A percentile compares a stretch with the other conserved stretches of the same genome.
phyloP scores from a whole-genome alignment of 1,140 invertebrate species.

The Pachyrhynchus sulphureomaculatus region DNA sequence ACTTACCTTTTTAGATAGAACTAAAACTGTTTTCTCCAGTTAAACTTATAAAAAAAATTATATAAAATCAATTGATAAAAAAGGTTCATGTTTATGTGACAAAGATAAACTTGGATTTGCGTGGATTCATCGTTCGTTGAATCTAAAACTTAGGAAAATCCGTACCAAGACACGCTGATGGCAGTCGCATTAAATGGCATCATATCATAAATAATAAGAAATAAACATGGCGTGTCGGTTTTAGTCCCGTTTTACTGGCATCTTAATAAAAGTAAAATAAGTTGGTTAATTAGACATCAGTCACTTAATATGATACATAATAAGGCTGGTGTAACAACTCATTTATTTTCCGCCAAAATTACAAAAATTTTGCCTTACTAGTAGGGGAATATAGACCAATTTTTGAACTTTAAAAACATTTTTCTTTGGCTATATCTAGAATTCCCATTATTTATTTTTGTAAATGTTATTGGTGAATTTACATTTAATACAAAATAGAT shows the following conservation, averaged over 20 bases:
- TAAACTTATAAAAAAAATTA: too few relatives aligned
- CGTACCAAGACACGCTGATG: slow-evolving; percentile 33
- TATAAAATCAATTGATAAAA: too few relatives aligned
- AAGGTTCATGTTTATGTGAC: slow-evolving; percentile 21
- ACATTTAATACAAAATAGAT: too few relatives aligned
- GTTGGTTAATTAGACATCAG: slow-evolving; percentile 19
- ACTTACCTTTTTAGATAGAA: too few relatives aligned
- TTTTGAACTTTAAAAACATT: too few relatives aligned
- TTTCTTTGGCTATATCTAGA: too few relatives aligned
- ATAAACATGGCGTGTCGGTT: slow-evolving; percentile 9
- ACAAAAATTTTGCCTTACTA: not conserved
- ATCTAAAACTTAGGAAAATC: slow-evolving; percentile 20
- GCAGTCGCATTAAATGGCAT: slow-evolving; percentile 17
- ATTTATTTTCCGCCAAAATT: not conserved
- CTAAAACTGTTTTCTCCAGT: too few relatives aligned
- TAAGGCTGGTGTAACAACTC: not conserved
- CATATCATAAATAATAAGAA: slow-evolving; percentile 28
- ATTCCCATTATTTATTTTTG: too few relatives aligned
- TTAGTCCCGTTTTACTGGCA: not conserved
- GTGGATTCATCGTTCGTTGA: slow-evolving; percentile 22
- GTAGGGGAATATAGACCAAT: too few relatives aligned
- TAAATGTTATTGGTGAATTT: too few relatives aligned
- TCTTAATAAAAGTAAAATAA: slow-evolving; percentile 15
- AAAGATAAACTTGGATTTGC: slow-evolving; percentile 19
- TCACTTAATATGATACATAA: slow-evolving; percentile 1